Base-by-base conservation (phyloP, 2,888 invertebrate species). In the Diploptera punctata region DNA sequence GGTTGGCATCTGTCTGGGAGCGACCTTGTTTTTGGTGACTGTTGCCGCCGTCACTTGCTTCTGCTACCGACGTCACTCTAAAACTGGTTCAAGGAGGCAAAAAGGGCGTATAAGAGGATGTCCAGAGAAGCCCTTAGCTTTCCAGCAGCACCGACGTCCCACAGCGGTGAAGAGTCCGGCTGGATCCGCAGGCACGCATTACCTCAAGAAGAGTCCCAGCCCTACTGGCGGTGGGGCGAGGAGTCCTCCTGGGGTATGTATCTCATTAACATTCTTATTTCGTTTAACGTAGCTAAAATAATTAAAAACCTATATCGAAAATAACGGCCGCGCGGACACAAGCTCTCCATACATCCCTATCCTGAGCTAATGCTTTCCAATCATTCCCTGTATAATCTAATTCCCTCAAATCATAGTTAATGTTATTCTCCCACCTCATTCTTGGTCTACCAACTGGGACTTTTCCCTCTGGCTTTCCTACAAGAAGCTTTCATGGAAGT, bases 121-220 rank as follows among this genome's bases (percentile, higher is more conserved):
- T 18, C 67, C 72, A 5, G 76, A 76, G 52, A 74, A 73, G 24
- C 76, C 76, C 9, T 73, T 79, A 83, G 90, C 91, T 52, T 91
- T 91, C 83, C 90, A 91, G 76, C 88, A 91, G 0, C 91, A 92
- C 1, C 87, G 91, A 0, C 88, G 91, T 76, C 92, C 93, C 4
- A 92, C 92, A 0, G 93, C 93, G 0, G 95, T 96, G 70, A 92
- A 94, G 77, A 95, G 94, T 74, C 95, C 95, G 0, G 93, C 92
- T 68, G 93, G 92, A 16, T 89, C 89, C 76, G 90, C 79, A 5
- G 80, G 79, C n/a, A 86, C 88, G 29, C 94, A 95, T 82, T 95
- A 95, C 83, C 84, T 96, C 81, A 95, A 95, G 86, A 97, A 97
- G 84, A 94, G 93, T n/a, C 95, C 96, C 0, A 94, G 95, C 74